These are phyloP conservation scores for Agapostemon virescens DNA, from an alignment of 2,888 invertebrate species.

Conservation along the genomic window DNA sequence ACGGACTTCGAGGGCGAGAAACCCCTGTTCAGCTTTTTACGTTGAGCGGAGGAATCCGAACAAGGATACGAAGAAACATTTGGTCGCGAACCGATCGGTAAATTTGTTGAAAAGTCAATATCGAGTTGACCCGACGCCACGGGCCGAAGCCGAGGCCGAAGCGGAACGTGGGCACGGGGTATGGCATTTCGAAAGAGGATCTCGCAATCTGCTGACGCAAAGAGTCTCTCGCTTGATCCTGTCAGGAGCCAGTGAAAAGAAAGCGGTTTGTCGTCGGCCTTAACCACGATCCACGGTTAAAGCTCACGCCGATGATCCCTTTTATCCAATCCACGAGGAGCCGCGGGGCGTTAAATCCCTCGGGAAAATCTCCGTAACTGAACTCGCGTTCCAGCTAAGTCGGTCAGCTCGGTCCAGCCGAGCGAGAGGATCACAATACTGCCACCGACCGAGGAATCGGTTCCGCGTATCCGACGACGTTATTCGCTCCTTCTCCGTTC, in stretches of 20 bases:
- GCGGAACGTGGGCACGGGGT: neutral
- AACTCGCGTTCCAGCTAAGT: slow-evolving; percentile 71
- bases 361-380: slow-evolving; percentile 71
- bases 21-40: neutral
- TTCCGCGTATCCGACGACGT: slow-evolving; percentile 36
- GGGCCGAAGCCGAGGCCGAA: no score
- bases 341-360: slow-evolving; percentile 79
- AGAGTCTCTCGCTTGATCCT: slow-evolving; percentile 31
- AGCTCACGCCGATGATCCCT: slow-evolving; percentile 71
- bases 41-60: neutral
- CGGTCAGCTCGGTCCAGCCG: slow-evolving; percentile 74
- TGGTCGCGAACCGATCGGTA: neutral
- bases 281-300: slow-evolving; percentile 69
- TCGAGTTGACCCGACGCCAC: slow-evolving; percentile 21
- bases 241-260: slow-evolving; percentile 55
- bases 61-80: no score
- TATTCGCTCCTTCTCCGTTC: slow-evolving; percentile 22
- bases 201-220: slow-evolving; percentile 45
- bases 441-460: slow-evolving; percentile 50
- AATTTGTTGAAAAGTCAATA: slow-evolving; percentile 42
- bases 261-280: slow-evolving; percentile 67
- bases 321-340: slow-evolving; percentile 71
- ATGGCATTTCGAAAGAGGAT: slow-evolving; percentile 13
- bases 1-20: neutral
- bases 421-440: slow-evolving; percentile 71